These are phyloP conservation scores for Timema podura DNA, from an alignment of 2,888 invertebrate species.

Conservation along the genomic window DNA sequence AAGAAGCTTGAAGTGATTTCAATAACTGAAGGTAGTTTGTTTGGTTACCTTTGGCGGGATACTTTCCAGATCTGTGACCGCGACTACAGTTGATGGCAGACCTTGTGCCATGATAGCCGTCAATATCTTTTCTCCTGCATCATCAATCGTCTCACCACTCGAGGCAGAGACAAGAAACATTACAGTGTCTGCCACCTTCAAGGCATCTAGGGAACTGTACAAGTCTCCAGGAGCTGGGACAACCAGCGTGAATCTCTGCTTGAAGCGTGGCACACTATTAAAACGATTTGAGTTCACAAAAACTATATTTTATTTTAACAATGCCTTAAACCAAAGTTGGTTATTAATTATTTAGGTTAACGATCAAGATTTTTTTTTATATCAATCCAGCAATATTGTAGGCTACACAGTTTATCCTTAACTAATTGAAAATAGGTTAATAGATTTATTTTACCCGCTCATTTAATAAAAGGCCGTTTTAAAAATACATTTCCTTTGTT, in stretches of 20 bases:
- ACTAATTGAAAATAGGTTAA: no score
- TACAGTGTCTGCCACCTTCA: constrained; percentile 83
- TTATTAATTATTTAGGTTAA: no score
- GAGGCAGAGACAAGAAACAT: constrained; percentile 71
- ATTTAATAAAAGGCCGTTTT: no score
- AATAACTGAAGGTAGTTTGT: no score
- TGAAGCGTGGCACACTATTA: constrained; percentile 75
- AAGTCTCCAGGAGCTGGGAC: constrained; percentile 70
- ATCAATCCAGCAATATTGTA: no score
- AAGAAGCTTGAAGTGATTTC: no score
- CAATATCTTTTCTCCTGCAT: constrained; percentile 74
- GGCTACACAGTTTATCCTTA: no score
- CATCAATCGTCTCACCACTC: constrained; percentile 62
- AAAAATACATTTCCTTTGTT: no score
- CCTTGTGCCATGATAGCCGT: constrained; percentile 78
- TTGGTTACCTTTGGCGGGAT: constrained; percentile 60
- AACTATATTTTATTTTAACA: no score
- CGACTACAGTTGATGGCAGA: constrained; percentile 72
- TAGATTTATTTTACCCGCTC: no score
- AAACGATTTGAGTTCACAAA: constrained; percentile 27
- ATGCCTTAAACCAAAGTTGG: no score
- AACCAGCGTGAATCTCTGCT: constrained; percentile 82
- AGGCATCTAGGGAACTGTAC: constrained; percentile 70
- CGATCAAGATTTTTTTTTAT: no score
- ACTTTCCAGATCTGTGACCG: constrained; percentile 68